Percentiles rank a stretch among this genome's conserved stretches.
phyloP scores from a whole-genome alignment of 92 coral and sea anemone genomes.

The Palythoa caribaeorum region DNA sequence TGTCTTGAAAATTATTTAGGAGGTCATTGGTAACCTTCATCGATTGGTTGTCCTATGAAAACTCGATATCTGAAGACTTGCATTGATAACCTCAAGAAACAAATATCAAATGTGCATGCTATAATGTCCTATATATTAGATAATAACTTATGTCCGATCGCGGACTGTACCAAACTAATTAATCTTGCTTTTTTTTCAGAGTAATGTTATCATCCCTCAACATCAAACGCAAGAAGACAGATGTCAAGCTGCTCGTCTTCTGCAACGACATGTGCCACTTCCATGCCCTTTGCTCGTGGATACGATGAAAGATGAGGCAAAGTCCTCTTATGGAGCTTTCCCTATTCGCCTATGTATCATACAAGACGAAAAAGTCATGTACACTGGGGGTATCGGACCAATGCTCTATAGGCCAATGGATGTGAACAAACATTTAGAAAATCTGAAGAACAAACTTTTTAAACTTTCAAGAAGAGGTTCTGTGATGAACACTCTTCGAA shows the following conservation, averaged over 20 bases:
- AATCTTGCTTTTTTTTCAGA: background rate
- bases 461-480: conserved; percentile 5
- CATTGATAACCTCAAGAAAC: background rate
- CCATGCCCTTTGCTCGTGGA: conserved; percentile 77
- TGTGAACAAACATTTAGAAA: conserved; percentile 14
- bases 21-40: too few relatives aligned
- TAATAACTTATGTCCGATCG: background rate
- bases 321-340: conserved; percentile 54
- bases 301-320: conserved; percentile 68
- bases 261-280: conserved; percentile 60
- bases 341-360: conserved; percentile 60
- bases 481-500: background rate
- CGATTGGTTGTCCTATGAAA: too few relatives aligned
- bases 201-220: conserved; percentile 19
- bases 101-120: background rate
- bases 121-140: background rate
- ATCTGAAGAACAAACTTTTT: background rate
- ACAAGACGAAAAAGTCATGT: conserved; percentile 51
- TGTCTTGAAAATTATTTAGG: too few relatives aligned
- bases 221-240: conserved; percentile 39
- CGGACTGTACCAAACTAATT: background rate
- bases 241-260: conserved; percentile 63
- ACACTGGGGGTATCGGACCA: conserved; percentile 62
- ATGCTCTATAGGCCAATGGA: conserved; percentile 12
- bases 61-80: too few relatives aligned